Evolutionary conservation across 2,797 vertebrate species (phyloP).

Genomic region (Muscicapa comitata): DNA sequence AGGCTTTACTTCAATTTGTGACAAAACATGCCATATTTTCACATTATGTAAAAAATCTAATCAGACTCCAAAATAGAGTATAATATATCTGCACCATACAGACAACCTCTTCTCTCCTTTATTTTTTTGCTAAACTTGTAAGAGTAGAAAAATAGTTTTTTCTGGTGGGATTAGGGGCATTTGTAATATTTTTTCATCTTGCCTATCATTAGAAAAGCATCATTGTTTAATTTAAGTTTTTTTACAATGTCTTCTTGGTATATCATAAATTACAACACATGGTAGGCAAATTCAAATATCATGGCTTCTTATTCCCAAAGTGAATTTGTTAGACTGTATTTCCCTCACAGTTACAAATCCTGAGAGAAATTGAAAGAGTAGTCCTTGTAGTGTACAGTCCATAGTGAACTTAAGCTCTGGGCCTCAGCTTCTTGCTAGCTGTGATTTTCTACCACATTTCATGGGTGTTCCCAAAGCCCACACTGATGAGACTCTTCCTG

Average conservation of each 20-base stretch:
- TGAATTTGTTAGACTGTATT: background rate
- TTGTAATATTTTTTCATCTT: background rate
- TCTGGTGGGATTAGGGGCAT: rapidly evolving
- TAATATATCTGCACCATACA: background rate
- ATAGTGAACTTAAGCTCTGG: background rate
- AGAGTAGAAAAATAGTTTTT: background rate
- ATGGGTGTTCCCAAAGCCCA: background rate
- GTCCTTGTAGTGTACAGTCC: background rate
- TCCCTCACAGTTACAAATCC: background rate
- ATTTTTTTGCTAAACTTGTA: background rate
- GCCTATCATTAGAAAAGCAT: background rate
- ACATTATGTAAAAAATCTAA: background rate
- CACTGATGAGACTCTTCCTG: background rate
- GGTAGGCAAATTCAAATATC: background rate
- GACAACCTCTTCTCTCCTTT: background rate
- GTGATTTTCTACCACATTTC: background rate
- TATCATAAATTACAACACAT: background rate
- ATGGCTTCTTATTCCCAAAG: background rate
- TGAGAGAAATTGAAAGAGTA: background rate
- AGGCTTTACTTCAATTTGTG: slow-evolving; percentile 23
- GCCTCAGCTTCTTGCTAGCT: background rate
- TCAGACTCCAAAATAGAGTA: background rate
- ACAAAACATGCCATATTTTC: slow-evolving; percentile 24
- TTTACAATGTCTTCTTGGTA: background rate
- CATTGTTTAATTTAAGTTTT: background rate